Evolutionary conservation across 2,797 vertebrate genomes (phyloP), one percentile per base, ranked within the genome.

Genomic region (Champsocephalus gunnari): DNA sequence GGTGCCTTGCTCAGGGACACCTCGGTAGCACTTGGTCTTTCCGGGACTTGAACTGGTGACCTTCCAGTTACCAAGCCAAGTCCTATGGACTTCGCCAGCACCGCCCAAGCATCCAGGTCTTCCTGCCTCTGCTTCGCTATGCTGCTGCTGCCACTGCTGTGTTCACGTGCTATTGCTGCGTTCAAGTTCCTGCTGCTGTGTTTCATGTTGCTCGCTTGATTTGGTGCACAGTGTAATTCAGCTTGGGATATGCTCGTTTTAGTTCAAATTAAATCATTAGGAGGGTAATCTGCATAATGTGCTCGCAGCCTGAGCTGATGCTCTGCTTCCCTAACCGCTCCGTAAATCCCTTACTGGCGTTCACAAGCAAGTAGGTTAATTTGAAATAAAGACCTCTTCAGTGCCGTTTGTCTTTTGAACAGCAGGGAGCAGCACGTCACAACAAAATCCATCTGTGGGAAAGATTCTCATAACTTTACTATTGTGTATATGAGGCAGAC

Each of bases 371-470:
- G 21, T 34, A 50, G 66, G 4, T 10, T 34, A 57, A 21, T 28
- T 14, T 47, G n/a, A 54, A 54, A 53, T 24, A 66, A 44, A 34
- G 5, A 1, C 1, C 1, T 28, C 24, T 68, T 43, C 45, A 2
- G 50, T 65, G 24, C 54, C 21, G 24, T 56, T 16, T 67, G 16
- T 44, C 32, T 62, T 78, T 57, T 64, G 17, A 87, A 81, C 89
- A 92, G 87, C 77, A 91, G 89, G 75, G 87, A 8, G 85, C 86
- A 90, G 87, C 71, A 82, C 8, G 49, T 68, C 56, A 56, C 70
- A 55, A 16, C 56, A 7, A 48, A 32, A 14, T 5, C 41, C 5
- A 3, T 16, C 12, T 21, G 21, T 12, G 60, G 12, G 34, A 66
- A 34, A 17, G 12, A 9, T 9, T 44, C 12, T 32, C 3, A 3